Percentiles rank a stretch among this genome's conserved stretches.
These are phyloP conservation scores for Schizothorax lantsangensis DNA, from an alignment of 2,797 vertebrate genomes.

Conservation along the genomic window DNA sequence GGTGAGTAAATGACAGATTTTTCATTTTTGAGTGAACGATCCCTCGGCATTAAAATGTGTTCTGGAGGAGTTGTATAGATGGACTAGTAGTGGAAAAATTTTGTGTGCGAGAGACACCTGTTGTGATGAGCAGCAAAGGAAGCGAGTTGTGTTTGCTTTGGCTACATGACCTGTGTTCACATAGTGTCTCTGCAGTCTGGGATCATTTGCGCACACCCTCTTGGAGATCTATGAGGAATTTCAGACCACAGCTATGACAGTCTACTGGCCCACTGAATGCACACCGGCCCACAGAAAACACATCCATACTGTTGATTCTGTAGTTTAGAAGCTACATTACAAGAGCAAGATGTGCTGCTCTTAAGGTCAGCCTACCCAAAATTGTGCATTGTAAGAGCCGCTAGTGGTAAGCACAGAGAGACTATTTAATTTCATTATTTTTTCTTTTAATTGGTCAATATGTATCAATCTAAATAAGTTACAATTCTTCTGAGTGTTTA, in stretches of 20 bases:
- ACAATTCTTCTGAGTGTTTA: conserved; percentile 74
- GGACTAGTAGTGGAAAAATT: not conserved
- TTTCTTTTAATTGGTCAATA: conserved; percentile 79
- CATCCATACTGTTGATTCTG: not conserved
- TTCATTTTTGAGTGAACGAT: not conserved
- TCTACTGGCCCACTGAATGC: conserved; percentile 57
- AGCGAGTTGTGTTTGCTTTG: conserved; percentile 59
- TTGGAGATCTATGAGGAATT: conserved; percentile 81
- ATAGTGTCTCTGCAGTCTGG: conserved; percentile 68
- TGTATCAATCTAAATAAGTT: conserved; percentile 75
- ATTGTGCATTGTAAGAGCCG: not conserved
- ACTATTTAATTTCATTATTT: conserved; percentile 22
- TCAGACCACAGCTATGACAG: conserved; percentile 67
- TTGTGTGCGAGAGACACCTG: conserved; percentile 30
- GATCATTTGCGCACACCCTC: conserved; percentile 69
- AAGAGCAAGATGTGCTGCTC: not conserved
- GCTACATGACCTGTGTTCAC: conserved; percentile 71
- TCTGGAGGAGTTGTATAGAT: conserved; percentile 45
- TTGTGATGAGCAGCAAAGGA: conserved; percentile 38
- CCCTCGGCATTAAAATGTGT: not conserved
- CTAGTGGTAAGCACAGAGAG: conserved; percentile 17
- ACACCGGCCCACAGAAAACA: conserved; percentile 7
- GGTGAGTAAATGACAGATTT: not conserved
- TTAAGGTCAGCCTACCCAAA: not conserved
- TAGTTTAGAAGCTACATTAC: conserved; percentile 10